Base-by-base conservation (phyloP, 2,113 vertebrate species). In the Platichthys stellatus region DNA sequence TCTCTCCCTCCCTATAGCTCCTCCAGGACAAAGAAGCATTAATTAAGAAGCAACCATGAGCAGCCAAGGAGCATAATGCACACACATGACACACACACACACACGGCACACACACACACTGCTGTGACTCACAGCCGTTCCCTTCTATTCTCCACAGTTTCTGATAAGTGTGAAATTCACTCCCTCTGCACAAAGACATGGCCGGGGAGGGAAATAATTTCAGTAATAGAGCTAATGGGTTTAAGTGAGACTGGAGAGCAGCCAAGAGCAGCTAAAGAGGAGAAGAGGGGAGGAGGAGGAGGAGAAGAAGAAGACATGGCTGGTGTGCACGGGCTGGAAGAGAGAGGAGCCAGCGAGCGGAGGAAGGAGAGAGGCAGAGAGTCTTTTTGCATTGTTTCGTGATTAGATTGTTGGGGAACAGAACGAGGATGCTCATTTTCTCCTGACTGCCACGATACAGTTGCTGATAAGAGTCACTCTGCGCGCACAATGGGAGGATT, bases 161-260 rank as follows among this genome's bases (percentile, higher is more conserved):
- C 90, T 89, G 93, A 95, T 94, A 95, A 94, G 94, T 96, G 94
- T 96, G 95, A 96, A 96, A 96, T 96, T 93, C 93, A 91, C 86
- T 86, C 85, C 91, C 90, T 78, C 84, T 91, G 93, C 93, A 94
- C 93, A 95, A 95, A 96, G 89, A 87, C 85, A 90, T 83, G 78
- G 87, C 84, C 72, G 78, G 89, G 93, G 94, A 92, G 90, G 91
- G 91, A 96, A 96, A 95, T 94, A 90, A 95, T 96, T 95, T 95
- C 91, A 93, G 92, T 94, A 94, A 95, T 95, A 95, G 93, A 93
- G 91, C 91, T 94, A 94, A 95, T 94, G 94, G 93, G 92, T 95
- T 94, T 95, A 94, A 95, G 94, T 95, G 93, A 90, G 93, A 90
- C 94, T 95, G 96, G 94, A 94, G 81, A 86, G 79, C 78, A 90